Conservation (phyloP, 2,888 invertebrate genomes). For the Folsomia candida region DNA sequence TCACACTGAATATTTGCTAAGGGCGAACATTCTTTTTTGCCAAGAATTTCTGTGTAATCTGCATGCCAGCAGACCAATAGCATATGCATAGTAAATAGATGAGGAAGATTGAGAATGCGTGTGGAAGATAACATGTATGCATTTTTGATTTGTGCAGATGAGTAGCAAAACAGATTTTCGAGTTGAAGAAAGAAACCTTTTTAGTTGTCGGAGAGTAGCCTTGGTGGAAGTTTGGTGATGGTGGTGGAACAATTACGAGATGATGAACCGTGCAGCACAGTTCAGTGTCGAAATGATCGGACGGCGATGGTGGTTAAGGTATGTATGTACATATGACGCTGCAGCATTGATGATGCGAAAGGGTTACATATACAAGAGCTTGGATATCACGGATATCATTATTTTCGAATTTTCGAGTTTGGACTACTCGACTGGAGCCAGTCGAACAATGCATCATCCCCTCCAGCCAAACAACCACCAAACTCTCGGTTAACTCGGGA, state of each 20-base stretch:
- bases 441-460: neutral
- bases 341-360: neutral
- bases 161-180: neutral
- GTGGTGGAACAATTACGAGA: neutral
- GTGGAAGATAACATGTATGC: neutral
- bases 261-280: no score
- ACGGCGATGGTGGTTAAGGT: no score
- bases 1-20: neutral
- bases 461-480: slow-evolving; percentile 6
- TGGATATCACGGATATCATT: neutral
- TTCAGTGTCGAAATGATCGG: no score
- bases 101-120: neutral
- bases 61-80: neutral
- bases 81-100: neutral
- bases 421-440: slow-evolving; percentile 8
- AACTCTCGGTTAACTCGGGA: neutral
- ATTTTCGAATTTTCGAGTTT: slow-evolving; percentile 2
- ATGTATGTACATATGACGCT: neutral
- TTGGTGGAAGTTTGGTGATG: neutral
- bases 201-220: neutral
- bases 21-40: neutral
- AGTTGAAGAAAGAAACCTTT: neutral
- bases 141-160: neutral
- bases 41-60: neutral
- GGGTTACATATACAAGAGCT: neutral